Conservation (phyloP, 2,113 vertebrate species). For the Leiothrix lutea region DNA sequence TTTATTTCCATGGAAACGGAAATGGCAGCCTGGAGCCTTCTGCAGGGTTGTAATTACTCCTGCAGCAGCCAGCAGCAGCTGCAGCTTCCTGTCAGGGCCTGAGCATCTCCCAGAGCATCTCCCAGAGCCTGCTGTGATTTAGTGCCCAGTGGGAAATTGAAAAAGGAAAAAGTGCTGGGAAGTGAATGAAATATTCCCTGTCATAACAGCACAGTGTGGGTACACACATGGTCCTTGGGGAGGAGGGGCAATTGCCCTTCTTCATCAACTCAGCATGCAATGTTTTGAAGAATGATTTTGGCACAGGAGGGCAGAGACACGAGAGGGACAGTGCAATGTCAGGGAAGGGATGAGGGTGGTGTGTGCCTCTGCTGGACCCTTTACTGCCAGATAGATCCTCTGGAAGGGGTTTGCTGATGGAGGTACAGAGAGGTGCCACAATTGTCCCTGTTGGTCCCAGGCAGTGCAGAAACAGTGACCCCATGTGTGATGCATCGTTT, state of each 20-base stretch:
- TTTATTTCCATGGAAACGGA: constrained; percentile 68
- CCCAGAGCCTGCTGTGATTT: background rate
- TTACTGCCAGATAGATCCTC: rapidly evolving
- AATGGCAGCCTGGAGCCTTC: constrained; percentile 50
- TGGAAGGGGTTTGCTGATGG: background rate
- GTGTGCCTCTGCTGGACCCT: background rate
- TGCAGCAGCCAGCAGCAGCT: constrained; percentile 26
- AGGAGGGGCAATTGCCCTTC: background rate
- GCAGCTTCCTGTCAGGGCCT: background rate
- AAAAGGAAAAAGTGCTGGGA: background rate
- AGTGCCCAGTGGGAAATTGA: background rate
- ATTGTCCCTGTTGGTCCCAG: background rate
- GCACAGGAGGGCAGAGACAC: background rate
- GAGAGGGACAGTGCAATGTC: background rate
- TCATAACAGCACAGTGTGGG: rapidly evolving
- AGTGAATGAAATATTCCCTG: background rate
- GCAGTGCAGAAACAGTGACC: background rate
- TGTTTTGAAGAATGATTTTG: background rate
- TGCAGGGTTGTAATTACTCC: constrained; percentile 59
- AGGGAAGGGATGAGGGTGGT: background rate
- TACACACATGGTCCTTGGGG: background rate
- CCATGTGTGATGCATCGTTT: rapidly evolving
- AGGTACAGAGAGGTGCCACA: background rate
- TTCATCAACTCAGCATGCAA: rapidly evolving
- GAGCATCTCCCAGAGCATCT: background rate